Conservation (phyloP, 2,888 invertebrate species). For the Opisthograptis luteolata region DNA sequence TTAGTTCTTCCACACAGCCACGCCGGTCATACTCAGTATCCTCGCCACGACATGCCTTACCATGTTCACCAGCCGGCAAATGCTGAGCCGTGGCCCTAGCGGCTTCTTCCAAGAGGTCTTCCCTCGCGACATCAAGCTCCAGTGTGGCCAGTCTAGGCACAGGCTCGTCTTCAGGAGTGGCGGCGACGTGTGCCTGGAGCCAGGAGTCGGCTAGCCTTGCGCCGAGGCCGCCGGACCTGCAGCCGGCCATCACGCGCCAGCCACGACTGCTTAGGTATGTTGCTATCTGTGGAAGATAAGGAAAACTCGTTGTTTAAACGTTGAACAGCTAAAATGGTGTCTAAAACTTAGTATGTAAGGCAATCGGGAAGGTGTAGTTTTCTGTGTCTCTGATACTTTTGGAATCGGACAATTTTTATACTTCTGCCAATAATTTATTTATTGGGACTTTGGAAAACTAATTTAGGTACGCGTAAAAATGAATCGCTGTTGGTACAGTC, state of each 20-base stretch:
- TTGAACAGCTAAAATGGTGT: neutral
- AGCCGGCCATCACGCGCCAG: constrained; percentile 92
- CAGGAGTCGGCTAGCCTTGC: constrained; percentile 86
- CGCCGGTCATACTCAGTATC: no score
- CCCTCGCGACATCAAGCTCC: constrained; percentile 91
- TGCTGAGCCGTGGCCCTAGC: constrained; percentile 91
- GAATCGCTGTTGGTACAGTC: no score
- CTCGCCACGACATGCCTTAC: constrained; percentile 63
- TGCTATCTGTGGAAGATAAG: constrained; percentile 77
- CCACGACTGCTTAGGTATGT: constrained; percentile 89
- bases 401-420: no score
- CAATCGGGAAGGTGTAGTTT: no score
- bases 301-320: neutral
- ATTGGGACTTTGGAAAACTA: no score
- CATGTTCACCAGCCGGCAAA: constrained; percentile 92
- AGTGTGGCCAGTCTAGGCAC: constrained; percentile 86
- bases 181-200: constrained; percentile 79
- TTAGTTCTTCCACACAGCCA: no score
- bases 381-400: no score
- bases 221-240: constrained; percentile 85
- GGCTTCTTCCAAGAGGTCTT: constrained; percentile 91
- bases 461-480: no score
- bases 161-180: constrained; percentile 74
- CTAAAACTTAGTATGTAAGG: no score
- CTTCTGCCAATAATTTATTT: no score